phyloP scores from a whole-genome alignment of 2,113 vertebrate genomes.

The Chlamydotis undulata region DNA sequence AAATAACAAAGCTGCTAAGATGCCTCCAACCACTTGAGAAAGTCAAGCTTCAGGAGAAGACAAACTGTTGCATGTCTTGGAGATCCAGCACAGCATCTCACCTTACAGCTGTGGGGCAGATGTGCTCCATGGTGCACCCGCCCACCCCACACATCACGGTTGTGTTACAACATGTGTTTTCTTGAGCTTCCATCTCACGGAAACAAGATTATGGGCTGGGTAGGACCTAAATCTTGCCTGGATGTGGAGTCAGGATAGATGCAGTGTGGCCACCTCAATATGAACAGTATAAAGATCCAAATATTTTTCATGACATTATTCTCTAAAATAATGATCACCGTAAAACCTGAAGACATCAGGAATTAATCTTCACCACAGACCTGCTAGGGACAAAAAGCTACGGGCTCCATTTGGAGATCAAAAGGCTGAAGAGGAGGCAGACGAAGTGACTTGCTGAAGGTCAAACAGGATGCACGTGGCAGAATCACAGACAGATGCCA shows the following conservation, averaged over 20 bases:
- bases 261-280: background rate
- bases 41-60: background rate
- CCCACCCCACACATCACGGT: fast-evolving
- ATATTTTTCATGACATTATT: background rate
- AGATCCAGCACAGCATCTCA: background rate
- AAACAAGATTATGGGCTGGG: background rate
- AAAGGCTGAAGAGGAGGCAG: background rate
- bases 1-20: background rate
- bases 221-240: background rate
- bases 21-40: background rate
- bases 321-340: background rate
- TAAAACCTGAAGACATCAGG: background rate
- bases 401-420: background rate
- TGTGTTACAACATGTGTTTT: background rate
- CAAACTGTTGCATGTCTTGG: background rate
- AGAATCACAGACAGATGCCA: background rate
- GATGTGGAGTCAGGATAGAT: background rate
- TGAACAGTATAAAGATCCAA: background rate
- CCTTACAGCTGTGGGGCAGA: background rate
- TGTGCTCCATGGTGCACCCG: background rate
- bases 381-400: background rate
- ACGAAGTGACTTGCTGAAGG: background rate
- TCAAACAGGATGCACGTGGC: background rate
- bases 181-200: background rate
- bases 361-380: background rate